Conservation (phyloP, 1,140 invertebrate genomes). For the Drosophila novamexicana region DNA sequence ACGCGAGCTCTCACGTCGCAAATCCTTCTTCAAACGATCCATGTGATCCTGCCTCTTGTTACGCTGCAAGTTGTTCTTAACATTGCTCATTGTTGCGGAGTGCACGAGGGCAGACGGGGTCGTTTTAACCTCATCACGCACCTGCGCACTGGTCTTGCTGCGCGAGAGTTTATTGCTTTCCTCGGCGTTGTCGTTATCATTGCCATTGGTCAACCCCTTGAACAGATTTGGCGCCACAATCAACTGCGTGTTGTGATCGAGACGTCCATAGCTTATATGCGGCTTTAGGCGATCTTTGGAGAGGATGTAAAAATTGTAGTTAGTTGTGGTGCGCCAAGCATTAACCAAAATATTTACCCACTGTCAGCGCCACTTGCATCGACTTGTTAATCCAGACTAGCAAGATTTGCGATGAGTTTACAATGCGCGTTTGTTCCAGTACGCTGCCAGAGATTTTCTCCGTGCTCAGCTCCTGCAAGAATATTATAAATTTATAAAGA, state of each 20-base stretch:
- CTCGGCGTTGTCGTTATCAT: slow-evolving; percentile 24
- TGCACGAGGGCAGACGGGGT: slow-evolving; percentile 39
- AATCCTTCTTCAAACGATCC: slow-evolving; percentile 74
- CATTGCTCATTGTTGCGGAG: slow-evolving; percentile 64
- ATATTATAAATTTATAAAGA: not conserved
- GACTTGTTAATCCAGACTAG: slow-evolving; percentile 85
- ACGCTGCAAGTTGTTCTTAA: slow-evolving; percentile 64
- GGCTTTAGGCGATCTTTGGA: slow-evolving; percentile 76
- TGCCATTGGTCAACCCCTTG: slow-evolving; percentile 67
- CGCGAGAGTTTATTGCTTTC: slow-evolving; percentile 51
- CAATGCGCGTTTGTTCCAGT: slow-evolving; percentile 85
- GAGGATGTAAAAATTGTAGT: not conserved
- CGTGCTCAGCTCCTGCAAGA: slow-evolving; percentile 84
- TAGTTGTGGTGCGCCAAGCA: not conserved
- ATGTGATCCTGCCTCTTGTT: slow-evolving; percentile 75
- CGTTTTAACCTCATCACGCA: slow-evolving; percentile 46
- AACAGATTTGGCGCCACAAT: slow-evolving; percentile 78
- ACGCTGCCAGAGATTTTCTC: slow-evolving; percentile 85
- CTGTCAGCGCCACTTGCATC: slow-evolving; percentile 84
- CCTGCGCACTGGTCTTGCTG: slow-evolving; percentile 68
- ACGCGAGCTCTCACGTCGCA: slow-evolving; percentile 64
- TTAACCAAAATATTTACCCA: slow-evolving; percentile 80
- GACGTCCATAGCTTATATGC: slow-evolving; percentile 69
- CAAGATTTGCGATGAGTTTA: slow-evolving; percentile 84
- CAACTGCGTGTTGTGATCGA: slow-evolving; percentile 80